phyloP scores from a whole-genome alignment of 2,888 invertebrate genomes.

The Kryphioiulus occultus region DNA sequence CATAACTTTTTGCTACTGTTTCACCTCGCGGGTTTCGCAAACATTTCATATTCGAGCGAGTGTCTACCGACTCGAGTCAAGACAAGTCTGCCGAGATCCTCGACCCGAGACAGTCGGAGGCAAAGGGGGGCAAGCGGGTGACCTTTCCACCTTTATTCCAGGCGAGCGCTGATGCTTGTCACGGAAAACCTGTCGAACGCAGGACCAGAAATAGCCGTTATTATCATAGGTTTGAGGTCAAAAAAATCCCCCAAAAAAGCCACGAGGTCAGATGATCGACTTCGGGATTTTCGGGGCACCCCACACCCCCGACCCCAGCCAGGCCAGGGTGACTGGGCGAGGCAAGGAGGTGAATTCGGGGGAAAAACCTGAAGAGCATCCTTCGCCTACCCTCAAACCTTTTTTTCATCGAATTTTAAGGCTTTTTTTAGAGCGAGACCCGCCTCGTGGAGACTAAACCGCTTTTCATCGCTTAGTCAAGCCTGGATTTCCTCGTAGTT shows the following conservation, averaged over 20 bases:
- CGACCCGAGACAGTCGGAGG: too few relatives aligned
- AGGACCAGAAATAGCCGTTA: not conserved
- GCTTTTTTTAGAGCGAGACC: not conserved
- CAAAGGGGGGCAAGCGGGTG: not conserved
- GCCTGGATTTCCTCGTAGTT: not conserved
- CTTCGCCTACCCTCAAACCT: not conserved
- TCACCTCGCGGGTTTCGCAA: too few relatives aligned
- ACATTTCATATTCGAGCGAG: too few relatives aligned
- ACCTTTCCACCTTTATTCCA: not conserved
- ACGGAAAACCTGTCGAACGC: not conserved
- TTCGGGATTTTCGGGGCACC: not conserved
- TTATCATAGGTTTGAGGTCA: too few relatives aligned
- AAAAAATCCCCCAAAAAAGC: not conserved
- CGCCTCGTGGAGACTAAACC: not conserved
- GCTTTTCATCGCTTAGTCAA: not conserved
- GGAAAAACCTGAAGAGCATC: not conserved
- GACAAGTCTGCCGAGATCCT: too few relatives aligned
- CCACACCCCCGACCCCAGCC: not conserved
- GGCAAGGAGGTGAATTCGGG: not conserved
- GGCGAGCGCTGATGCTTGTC: not conserved
- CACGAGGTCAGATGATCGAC: not conserved
- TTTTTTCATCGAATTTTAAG: not conserved
- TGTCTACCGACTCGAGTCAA: too few relatives aligned
- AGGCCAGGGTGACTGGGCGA: not conserved
- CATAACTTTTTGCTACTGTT: too few relatives aligned